Evolutionary conservation across 2,113 vertebrate species (phyloP), one percentile per base, ranked within the genome.

Genomic region (Pachyramphus minor): DNA sequence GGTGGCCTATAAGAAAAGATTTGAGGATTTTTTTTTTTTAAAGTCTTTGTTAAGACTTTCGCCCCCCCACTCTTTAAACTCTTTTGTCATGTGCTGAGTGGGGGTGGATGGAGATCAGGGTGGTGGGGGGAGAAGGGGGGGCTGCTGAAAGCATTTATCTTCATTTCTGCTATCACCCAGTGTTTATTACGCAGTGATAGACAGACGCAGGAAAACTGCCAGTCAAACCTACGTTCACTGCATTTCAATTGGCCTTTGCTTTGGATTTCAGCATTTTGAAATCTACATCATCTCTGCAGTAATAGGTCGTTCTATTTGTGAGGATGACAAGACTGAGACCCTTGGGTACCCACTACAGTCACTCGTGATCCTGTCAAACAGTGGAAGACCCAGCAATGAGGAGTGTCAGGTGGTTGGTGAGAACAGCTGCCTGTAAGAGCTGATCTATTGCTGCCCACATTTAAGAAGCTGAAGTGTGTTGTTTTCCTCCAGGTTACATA

Each of bases 121-220:
- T 15, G 60, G 79, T 81, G 75, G 83, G 90, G 95, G 89, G 94
- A 91, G 81, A 33, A 73, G 23, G 91, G 77, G 86, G 94, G 66
- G 93, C 96, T 97, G 94, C 96, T 97, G 95, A 98, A 98, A 98
- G 97, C 98, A 96, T 97, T 98, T 97, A 95, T 98, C 98, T 98
- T 97, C 97, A 75, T 98, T 98, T 97, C 97, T 98, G 95, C 97
- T 96, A 97, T 98, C 97, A 97, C 95, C 83, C 94, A 96, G 95
- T 98, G 98, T 98, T 98, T 98, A 97, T 98, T 97, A 97, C 97
- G 87, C 97, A 94, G 87, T 98, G 98, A 98, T 97, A 97, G 98
- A 98, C 98, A 98, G 98, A 97, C 95, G 95, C 97, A 98, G 97
- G 96, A 98, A 98, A 98, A 97, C 98, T 98, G 98, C 98, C 98